phyloP scores from a whole-genome alignment of 2,113 vertebrate species.

The Oostethus manadensis region DNA sequence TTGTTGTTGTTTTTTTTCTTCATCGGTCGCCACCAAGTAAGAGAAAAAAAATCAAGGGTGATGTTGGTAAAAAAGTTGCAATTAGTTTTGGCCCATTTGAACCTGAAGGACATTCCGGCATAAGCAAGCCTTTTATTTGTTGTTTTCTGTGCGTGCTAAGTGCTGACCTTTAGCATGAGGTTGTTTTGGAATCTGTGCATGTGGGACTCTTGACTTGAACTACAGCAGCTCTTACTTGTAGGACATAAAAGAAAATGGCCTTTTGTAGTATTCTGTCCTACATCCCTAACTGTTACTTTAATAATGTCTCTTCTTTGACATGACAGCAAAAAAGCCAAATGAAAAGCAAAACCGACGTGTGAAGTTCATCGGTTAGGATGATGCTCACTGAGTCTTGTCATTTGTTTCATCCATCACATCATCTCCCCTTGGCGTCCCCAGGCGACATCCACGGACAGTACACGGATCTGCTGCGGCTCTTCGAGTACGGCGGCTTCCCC shows the following conservation, averaged over 20 bases:
- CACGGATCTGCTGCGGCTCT: slow-evolving; percentile 95
- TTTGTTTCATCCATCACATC: too few relatives aligned
- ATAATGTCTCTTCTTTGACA: too few relatives aligned
- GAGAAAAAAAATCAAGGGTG: slow-evolving; percentile 3
- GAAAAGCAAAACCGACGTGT: too few relatives aligned
- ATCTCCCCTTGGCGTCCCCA: slow-evolving; percentile 40
- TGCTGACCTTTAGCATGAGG: slow-evolving; percentile 8
- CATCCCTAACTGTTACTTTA: too few relatives aligned
- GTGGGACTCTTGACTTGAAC: slow-evolving; percentile 45
- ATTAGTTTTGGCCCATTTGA: slow-evolving; percentile 31
- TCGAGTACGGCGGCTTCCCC: slow-evolving; percentile 96
- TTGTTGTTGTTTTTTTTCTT: slow-evolving; percentile 36
- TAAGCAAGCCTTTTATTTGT: slow-evolving; percentile 27
- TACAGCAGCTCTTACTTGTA: slow-evolving; percentile 34
- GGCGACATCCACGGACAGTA: slow-evolving; percentile 98
- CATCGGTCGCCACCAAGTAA: slow-evolving; percentile 7
- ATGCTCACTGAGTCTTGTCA: too few relatives aligned
- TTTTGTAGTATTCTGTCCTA: too few relatives aligned
- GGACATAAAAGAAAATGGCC: slow-evolving; percentile 64
- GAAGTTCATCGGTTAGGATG: too few relatives aligned
- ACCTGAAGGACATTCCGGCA: slow-evolving; percentile 20
- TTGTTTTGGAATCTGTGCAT: too few relatives aligned
- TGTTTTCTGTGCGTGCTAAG: slow-evolving; percentile 32
- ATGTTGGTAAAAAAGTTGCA: not conserved
- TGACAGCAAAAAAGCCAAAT: too few relatives aligned